These are phyloP conservation scores for Balearica regulorum DNA, from an alignment of 2,797 vertebrate genomes.

Conservation along the genomic window DNA sequence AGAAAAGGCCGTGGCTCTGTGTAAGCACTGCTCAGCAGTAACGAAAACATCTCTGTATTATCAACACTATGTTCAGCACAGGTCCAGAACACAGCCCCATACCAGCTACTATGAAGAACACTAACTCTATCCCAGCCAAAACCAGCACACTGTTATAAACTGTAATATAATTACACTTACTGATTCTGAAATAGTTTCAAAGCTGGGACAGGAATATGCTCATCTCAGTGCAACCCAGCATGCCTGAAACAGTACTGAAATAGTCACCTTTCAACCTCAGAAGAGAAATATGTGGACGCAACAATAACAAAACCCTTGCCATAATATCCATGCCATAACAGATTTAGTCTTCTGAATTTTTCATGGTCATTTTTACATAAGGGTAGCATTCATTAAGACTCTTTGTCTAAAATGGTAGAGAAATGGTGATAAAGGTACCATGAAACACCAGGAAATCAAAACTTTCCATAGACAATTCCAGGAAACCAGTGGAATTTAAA, in stretches of 20 bases:
- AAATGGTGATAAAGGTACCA: neutral
- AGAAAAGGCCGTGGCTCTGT: too few species aligned
- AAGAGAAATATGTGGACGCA: neutral
- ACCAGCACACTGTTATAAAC: neutral
- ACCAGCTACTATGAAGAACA: too few species aligned
- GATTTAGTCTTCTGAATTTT: neutral
- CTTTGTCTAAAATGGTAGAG: neutral
- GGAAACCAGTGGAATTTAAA: neutral
- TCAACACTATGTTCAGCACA: too few species aligned
- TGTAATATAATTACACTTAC: neutral
- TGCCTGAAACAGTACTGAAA: neutral
- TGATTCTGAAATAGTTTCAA: constrained; percentile 6
- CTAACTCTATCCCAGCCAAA: too few species aligned
- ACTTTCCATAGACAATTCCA: neutral
- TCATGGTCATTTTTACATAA: neutral
- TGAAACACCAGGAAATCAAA: neutral
- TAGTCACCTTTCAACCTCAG: neutral
- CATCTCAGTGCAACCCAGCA: neutral
- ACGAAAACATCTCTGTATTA: too few species aligned
- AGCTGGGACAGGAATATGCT: neutral
- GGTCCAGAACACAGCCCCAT: too few species aligned
- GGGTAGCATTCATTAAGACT: neutral
- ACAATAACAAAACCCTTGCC: neutral
- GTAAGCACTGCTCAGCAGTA: too few species aligned
- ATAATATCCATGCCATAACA: neutral